Evolutionary conservation across 2,888 invertebrate genomes (phyloP).

Genomic region (Eupithecia centaureata): DNA sequence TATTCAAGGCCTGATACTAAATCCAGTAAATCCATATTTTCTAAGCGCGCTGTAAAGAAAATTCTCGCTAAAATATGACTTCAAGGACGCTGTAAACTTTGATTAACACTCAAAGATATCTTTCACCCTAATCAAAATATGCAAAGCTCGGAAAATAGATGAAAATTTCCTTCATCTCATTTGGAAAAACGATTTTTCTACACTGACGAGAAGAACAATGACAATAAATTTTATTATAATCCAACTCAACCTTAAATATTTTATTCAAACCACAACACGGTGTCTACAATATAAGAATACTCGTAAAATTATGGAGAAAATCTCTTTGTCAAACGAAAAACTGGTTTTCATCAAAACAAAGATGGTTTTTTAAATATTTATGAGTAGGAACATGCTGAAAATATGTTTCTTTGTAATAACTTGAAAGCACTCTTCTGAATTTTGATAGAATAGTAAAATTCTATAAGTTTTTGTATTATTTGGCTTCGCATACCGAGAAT

Average conservation of each 20-base stretch:
- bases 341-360: slow-evolving; percentile 16
- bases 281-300: slow-evolving; percentile 18
- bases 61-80: neutral
- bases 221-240: slow-evolving; percentile 20
- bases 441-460: neutral
- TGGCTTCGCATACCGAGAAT: neutral
- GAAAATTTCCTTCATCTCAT: slow-evolving; percentile 5
- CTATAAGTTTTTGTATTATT: neutral
- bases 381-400: slow-evolving; percentile 8
- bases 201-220: slow-evolving; percentile 12
- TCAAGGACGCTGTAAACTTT: neutral
- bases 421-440: neutral
- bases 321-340: slow-evolving; percentile 11
- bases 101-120: slow-evolving; percentile 3
- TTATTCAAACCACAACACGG: slow-evolving; percentile 18
- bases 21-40: neutral
- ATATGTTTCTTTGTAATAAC: slow-evolving; percentile 6
- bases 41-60: neutral
- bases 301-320: slow-evolving; percentile 16
- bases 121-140: neutral
- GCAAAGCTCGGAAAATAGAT: neutral
- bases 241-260: slow-evolving; percentile 11
- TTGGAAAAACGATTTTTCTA: slow-evolving; percentile 18
- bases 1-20: neutral
- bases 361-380: slow-evolving; percentile 20